Evolutionary conservation across 2,113 vertebrate genomes (phyloP).

Genomic region (Grammomys surdaster): DNA sequence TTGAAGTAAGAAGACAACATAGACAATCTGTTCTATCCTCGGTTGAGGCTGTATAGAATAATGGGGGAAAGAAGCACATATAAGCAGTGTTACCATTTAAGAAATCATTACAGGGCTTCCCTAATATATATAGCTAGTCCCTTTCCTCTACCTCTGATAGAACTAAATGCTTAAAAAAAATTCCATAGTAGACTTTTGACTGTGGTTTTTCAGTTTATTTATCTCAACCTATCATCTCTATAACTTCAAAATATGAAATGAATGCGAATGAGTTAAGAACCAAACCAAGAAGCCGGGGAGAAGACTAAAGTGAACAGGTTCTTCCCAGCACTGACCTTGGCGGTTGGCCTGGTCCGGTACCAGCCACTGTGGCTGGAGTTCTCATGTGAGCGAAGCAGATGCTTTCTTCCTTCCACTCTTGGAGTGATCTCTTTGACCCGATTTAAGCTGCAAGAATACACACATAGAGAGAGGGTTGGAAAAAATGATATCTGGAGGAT

Average conservation of each 20-base stretch:
- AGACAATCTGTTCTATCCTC: neutral
- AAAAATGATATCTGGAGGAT: neutral
- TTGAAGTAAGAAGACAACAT: neutral
- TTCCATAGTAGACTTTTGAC: neutral
- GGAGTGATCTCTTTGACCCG: neutral
- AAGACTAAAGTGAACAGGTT: neutral
- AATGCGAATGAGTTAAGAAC: neutral
- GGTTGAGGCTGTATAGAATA: neutral
- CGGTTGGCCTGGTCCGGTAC: neutral
- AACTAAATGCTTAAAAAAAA: neutral
- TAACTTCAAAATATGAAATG: neutral
- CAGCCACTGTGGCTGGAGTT: constrained; percentile 7
- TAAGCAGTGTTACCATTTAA: neutral
- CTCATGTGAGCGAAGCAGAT: neutral
- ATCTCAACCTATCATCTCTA: neutral
- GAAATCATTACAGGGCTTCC: neutral
- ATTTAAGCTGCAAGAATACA: neutral
- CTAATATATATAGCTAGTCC: neutral
- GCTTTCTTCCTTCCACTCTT: neutral
- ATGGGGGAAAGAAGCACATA: neutral
- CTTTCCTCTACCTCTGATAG: constrained; percentile 27
- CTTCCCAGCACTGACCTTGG: neutral
- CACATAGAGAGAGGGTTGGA: neutral
- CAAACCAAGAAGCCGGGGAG: neutral
- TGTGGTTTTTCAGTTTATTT: constrained; percentile 23